A percentile compares a stretch with the other conserved stretches of the same genome.
phyloP scores from a whole-genome alignment of 2,888 invertebrate species.

The Alloscopus bannaensis region DNA sequence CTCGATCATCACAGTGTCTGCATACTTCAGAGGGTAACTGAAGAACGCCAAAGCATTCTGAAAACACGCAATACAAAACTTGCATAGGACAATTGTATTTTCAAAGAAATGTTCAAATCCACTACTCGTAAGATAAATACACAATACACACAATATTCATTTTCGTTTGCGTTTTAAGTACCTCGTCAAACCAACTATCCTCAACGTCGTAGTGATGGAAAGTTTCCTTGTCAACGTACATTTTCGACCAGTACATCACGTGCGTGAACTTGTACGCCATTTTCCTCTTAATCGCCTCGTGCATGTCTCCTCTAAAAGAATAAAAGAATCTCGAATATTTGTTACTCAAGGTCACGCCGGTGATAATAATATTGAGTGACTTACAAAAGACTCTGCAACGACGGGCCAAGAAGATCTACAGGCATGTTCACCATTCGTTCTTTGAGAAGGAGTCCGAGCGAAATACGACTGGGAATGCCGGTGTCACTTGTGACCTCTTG shows the following conservation, averaged over 20 bases:
- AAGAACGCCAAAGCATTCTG: conserved; percentile 27
- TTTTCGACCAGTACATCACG: conserved; percentile 49
- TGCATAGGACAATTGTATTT: neutral
- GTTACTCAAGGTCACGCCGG: no score
- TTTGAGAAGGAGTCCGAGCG: conserved; percentile 48
- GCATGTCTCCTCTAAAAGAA: no score
- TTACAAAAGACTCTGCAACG: conserved; percentile 53
- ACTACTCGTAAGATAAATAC: neutral
- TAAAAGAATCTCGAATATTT: no score
- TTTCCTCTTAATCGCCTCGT: conserved; percentile 20
- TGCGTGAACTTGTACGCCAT: conserved; percentile 60
- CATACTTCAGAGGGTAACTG: conserved; percentile 16
- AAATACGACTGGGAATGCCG: neutral
- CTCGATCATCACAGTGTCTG: conserved; percentile 34
- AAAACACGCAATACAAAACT: no score
- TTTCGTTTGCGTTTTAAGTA: no score
- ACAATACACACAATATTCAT: no score
- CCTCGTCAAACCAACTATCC: conserved; percentile 45
- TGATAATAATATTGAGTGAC: no score
- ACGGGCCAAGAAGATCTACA: conserved; percentile 28
- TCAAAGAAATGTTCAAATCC: neutral
- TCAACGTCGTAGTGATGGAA: conserved; percentile 22
- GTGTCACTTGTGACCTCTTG: neutral
- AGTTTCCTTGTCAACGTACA: conserved; percentile 27
- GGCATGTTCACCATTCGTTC: conserved; percentile 63